Evolutionary conservation across 2,888 invertebrate genomes (phyloP).

Genomic region (Punctoribates punctum): DNA sequence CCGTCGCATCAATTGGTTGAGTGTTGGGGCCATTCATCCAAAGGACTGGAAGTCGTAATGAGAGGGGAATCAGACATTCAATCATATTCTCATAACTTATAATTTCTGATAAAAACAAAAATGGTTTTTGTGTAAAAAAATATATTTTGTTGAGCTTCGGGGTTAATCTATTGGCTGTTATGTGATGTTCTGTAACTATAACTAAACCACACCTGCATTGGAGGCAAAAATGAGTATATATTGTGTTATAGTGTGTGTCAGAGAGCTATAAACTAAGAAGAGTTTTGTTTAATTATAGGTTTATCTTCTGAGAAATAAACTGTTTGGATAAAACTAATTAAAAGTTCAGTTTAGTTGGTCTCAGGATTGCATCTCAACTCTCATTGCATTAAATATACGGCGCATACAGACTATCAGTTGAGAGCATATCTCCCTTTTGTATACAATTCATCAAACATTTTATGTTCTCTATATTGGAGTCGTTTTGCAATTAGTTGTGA

Average conservation of each 20-base stretch:
- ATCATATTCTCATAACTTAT: conserved; percentile 8
- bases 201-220: conserved; percentile 31
- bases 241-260: background rate
- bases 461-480: background rate
- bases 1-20: too few species aligned
- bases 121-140: background rate
- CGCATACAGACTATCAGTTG: too few species aligned
- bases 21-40: background rate
- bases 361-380: background rate
- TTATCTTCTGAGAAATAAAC: conserved; percentile 21
- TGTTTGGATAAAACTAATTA: conserved; percentile 33
- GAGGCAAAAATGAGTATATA: background rate
- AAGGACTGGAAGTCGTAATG: background rate
- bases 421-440: background rate
- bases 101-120: conserved; percentile 7
- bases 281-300: conserved; percentile 35
- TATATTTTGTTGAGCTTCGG: conserved; percentile 2
- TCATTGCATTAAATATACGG: too few species aligned
- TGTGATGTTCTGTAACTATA: background rate
- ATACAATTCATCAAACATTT: conserved; percentile 19
- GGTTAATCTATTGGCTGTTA: background rate
- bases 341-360: background rate
- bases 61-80: conserved; percentile 4
- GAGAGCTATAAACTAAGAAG: conserved; percentile 13
- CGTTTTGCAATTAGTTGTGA: background rate